Evolutionary conservation across 1,140 invertebrate genomes (phyloP).

Genomic region (Pogonognathellus flavescens): DNA sequence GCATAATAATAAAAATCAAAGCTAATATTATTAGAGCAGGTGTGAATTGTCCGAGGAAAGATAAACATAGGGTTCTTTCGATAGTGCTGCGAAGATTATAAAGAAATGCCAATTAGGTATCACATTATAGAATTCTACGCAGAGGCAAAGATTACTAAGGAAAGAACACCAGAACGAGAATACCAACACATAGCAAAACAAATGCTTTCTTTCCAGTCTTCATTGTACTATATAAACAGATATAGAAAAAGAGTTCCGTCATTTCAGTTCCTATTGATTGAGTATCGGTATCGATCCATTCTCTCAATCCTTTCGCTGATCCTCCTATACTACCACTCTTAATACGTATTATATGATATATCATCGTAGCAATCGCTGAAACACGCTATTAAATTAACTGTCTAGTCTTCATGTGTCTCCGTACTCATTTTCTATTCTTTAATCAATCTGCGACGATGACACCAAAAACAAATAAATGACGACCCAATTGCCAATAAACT

Average conservation of each 20-base stretch:
- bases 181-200: too few species aligned
- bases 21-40: too few species aligned
- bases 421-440: neutral
- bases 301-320: conserved; percentile 11
- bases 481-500: neutral
- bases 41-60: too few species aligned
- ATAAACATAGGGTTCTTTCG: too few species aligned
- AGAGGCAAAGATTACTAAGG: too few species aligned
- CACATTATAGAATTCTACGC: too few species aligned
- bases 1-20: too few species aligned
- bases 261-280: conserved; percentile 13
- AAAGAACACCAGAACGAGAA: too few species aligned
- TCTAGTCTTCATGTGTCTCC: neutral
- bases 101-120: too few species aligned
- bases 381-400: neutral
- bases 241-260: neutral
- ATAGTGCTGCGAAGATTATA: too few species aligned
- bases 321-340: neutral
- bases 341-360: neutral
- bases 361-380: neutral
- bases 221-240: neutral
- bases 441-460: neutral
- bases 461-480: neutral
- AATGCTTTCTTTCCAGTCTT: neutral
- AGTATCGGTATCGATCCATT: conserved; percentile 9